Conservation (phyloP, 1,140 invertebrate genomes). For the Heliconius eleuchia region DNA sequence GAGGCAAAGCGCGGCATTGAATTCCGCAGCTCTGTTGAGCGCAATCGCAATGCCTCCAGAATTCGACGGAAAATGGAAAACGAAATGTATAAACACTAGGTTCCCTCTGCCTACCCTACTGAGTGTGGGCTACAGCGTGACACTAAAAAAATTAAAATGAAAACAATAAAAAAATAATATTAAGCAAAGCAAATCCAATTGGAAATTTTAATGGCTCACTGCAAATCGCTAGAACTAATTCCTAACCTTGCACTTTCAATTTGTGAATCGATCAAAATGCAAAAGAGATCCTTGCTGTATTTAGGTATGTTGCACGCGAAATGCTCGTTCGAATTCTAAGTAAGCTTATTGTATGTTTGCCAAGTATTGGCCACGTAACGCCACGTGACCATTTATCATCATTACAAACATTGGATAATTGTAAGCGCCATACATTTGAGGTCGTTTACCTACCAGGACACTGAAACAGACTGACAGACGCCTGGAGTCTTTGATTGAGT, state of each 20-base stretch:
- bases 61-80: no score
- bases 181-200: neutral
- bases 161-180: neutral
- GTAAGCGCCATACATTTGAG: constrained; percentile 54
- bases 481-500: constrained; percentile 28
- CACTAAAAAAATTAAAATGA: no score
- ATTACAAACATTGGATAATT: constrained; percentile 62
- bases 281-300: constrained; percentile 54
- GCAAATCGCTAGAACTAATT: constrained; percentile 14
- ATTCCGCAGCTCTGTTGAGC: no score
- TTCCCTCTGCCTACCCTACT: no score
- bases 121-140: no score
- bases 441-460: constrained; percentile 56
- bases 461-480: constrained; percentile 58
- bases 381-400: constrained; percentile 58
- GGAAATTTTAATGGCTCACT: neutral
- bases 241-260: constrained; percentile 41
- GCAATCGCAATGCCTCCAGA: no score
- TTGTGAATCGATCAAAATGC: constrained; percentile 55
- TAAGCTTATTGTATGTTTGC: constrained; percentile 62
- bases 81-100: no score
- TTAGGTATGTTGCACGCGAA: constrained; percentile 58
- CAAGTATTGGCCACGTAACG: constrained; percentile 60
- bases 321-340: constrained; percentile 63
- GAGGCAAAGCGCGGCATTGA: no score